Percentiles rank a stretch among this genome's conserved stretches.
These are phyloP conservation scores for Drosophila mulleri DNA, from an alignment of 2,888 invertebrate genomes.

Conservation along the genomic window DNA sequence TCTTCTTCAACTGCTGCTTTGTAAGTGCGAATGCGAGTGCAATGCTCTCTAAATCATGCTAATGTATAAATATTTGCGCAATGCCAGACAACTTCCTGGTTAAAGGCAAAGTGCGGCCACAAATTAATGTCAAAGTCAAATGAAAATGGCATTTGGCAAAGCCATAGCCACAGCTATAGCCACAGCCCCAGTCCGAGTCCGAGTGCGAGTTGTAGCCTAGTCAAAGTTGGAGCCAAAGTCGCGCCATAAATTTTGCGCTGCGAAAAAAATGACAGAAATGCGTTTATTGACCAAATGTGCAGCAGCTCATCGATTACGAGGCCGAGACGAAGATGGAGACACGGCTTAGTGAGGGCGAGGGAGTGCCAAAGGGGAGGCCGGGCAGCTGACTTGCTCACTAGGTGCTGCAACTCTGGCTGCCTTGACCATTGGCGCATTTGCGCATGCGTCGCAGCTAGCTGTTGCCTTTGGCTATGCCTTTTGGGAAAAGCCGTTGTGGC, in stretches of 20 bases:
- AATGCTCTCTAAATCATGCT: conserved; percentile 63
- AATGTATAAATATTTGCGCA: conserved; percentile 62
- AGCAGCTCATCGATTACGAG: conserved; percentile 78
- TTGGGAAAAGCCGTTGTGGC: conserved; percentile 67
- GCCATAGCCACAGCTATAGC: conserved; percentile 17
- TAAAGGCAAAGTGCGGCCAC: conserved; percentile 76
- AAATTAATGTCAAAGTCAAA: conserved; percentile 81
- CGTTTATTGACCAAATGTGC: conserved; percentile 81
- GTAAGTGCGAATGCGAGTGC: conserved; percentile 47
- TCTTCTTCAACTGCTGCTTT: conserved; percentile 3
- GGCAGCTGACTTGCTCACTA: not conserved
- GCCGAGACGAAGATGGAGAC: conserved; percentile 42
- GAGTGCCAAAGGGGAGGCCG: not conserved
- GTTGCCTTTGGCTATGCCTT: conserved; percentile 56
- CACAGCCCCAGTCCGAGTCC: conserved; percentile 3
- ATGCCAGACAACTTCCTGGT: conserved; percentile 70
- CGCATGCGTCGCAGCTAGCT: conserved; percentile 52
- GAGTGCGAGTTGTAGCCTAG: conserved; percentile 18
- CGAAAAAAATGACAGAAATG: conserved; percentile 80
- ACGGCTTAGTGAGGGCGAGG: not conserved
- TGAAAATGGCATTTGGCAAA: conserved; percentile 80
- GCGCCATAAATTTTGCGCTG: conserved; percentile 73
- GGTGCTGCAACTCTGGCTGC: conserved; percentile 54
- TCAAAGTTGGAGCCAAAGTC: conserved; percentile 66
- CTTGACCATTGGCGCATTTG: conserved; percentile 72